phyloP scores from a whole-genome alignment of 2,888 invertebrate species.

The Idaea dimidiata region DNA sequence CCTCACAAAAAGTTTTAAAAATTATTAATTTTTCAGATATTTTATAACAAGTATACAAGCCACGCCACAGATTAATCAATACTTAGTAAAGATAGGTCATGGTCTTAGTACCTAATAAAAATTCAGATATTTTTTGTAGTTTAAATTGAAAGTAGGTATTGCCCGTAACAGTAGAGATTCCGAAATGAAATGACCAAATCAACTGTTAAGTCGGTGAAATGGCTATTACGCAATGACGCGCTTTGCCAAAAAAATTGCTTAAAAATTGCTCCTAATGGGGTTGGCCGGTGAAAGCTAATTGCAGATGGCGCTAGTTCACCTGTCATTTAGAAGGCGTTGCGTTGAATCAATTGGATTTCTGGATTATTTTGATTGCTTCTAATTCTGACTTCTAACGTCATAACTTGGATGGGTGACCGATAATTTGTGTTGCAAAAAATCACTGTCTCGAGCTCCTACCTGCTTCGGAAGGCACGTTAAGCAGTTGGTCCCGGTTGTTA shows the following conservation, averaged over 20 bases:
- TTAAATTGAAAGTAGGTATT: conserved; percentile 60
- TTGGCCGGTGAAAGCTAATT: no score
- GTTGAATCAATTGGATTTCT: no score
- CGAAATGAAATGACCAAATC: conserved; percentile 65
- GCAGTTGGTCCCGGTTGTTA: no score
- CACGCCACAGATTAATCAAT: neutral
- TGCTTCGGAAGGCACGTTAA: no score
- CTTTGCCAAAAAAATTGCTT: conserved; percentile 32
- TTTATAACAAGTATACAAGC: neutral
- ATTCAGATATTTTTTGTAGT: conserved; percentile 22
- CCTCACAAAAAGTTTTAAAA: neutral
- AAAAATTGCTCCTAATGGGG: neutral
- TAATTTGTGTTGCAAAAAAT: no score
- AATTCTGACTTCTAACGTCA: no score
- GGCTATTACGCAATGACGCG: conserved; percentile 56
- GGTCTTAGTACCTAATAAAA: neutral
- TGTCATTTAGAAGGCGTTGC: no score
- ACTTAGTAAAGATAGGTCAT: neutral
- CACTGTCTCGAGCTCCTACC: no score
- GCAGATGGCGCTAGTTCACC: no score
- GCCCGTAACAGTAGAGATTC: conserved; percentile 46
- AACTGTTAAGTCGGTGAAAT: conserved; percentile 61
- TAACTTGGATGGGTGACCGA: no score
- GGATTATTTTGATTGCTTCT: no score
- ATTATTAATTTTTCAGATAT: neutral